Percentiles rank a stretch among this genome's conserved stretches.
Conservation (phyloP, 2,888 invertebrate species). For the Amphipyra tragopoginis region DNA sequence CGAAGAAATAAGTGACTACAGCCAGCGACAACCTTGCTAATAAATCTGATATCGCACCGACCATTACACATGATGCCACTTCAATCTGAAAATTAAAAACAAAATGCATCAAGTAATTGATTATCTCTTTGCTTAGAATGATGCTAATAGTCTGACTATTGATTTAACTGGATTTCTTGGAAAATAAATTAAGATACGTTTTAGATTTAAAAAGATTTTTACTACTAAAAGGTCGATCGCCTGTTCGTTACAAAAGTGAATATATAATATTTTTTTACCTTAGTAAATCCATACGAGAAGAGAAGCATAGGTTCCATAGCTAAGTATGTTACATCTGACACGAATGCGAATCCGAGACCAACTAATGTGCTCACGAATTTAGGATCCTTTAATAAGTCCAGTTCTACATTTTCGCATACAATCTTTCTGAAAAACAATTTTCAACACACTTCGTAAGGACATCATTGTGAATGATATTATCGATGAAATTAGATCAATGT, state of each 20-base stretch:
- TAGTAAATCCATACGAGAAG: constrained; percentile 88
- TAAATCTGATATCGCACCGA: constrained; percentile 92
- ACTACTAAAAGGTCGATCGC: too few species aligned
- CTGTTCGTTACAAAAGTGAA: too few species aligned
- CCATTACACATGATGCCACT: constrained; percentile 92
- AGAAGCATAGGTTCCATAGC: constrained; percentile 91
- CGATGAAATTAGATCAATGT: background rate
- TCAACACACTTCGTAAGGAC: background rate
- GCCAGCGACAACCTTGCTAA: constrained; percentile 91
- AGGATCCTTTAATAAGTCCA: constrained; percentile 81
- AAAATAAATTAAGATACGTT: too few species aligned
- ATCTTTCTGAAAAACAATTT: constrained; percentile 76
- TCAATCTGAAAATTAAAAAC: constrained; percentile 83
- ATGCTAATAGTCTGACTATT: too few species aligned
- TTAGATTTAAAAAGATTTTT: too few species aligned
- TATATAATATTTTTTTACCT: constrained; percentile 64
- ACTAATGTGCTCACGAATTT: constrained; percentile 81
- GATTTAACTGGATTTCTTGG: too few species aligned
- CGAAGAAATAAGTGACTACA: constrained; percentile 90
- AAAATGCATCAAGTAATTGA: background rate
- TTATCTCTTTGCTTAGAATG: too few species aligned
- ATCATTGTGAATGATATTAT: background rate
- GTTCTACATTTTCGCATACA: constrained; percentile 82
- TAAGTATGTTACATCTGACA: constrained; percentile 91
- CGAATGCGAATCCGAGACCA: constrained; percentile 91